Conservation (phyloP, 2,797 vertebrate genomes). For the Rousettus madagascariensis region DNA sequence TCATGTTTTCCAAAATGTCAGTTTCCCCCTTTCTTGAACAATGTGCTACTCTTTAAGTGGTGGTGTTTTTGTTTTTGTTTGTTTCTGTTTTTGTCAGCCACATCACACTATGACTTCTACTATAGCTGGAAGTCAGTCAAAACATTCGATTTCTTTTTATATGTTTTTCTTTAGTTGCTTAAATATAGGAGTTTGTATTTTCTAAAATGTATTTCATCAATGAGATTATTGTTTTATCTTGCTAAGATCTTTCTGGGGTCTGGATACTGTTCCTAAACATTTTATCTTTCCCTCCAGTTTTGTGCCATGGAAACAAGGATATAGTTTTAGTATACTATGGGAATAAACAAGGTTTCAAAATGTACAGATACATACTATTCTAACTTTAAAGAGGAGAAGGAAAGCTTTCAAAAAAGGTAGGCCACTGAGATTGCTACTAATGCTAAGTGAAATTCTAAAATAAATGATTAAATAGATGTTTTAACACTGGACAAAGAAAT, state of each 20-base stretch:
- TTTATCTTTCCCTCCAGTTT: not conserved
- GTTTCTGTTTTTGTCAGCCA: not conserved
- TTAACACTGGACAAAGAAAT: slow-evolving; percentile 51
- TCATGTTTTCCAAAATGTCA: not conserved
- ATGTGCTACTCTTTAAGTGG: not conserved
- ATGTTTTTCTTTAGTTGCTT: not conserved
- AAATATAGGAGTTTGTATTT: not conserved
- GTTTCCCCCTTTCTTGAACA: not conserved
- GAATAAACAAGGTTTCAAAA: slow-evolving; percentile 23
- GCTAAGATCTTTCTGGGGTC: not conserved
- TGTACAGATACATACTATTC: not conserved
- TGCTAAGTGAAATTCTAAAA: slow-evolving; percentile 32
- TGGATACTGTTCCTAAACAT: not conserved
- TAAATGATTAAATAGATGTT: slow-evolving; percentile 53
- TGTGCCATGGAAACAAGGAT: not conserved
- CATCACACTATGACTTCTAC: not conserved
- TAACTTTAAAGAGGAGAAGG: slow-evolving; percentile 30
- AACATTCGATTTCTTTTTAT: not conserved
- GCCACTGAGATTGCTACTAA: not conserved
- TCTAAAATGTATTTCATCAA: not conserved
- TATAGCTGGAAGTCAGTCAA: not conserved
- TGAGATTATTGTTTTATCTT: not conserved
- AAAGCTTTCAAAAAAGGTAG: slow-evolving; percentile 4
- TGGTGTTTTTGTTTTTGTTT: not conserved
- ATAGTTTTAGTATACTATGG: not conserved